Evolutionary conservation across 2,113 vertebrate species (phyloP).

Genomic region (Rhea americana): DNA sequence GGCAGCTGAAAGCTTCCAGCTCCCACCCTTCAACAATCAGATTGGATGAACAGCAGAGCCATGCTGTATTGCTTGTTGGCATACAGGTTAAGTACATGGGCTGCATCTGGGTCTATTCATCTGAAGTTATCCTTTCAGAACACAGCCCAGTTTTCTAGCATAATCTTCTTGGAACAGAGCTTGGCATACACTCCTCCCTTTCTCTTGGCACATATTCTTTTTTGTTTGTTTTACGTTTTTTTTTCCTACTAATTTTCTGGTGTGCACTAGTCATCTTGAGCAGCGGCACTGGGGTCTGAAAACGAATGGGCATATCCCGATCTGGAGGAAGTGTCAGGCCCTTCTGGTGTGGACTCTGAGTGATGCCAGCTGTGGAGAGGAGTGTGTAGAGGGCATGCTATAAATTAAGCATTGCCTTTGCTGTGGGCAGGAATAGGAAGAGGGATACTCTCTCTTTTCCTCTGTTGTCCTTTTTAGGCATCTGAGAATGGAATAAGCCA

Average conservation of each 20-base stretch:
- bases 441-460: neutral
- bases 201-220: constrained; percentile 14
- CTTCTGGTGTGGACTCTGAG: constrained; percentile 31
- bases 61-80: constrained; percentile 48
- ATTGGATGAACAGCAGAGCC: constrained; percentile 53
- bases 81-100: constrained; percentile 54
- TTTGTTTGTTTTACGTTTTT: neutral
- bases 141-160: constrained; percentile 29
- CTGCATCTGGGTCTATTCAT: constrained; percentile 33
- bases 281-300: neutral
- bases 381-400: neutral
- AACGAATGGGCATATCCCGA: constrained; percentile 29
- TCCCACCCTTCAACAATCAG: constrained; percentile 38
- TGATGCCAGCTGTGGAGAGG: neutral
- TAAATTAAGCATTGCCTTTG: constrained; percentile 11
- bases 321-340: constrained; percentile 12
- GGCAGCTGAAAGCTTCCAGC: constrained; percentile 31
- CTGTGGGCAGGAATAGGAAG: neutral
- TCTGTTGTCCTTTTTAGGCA: neutral
- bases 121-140: constrained; percentile 48
- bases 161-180: constrained; percentile 31
- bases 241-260: neutral
- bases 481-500: neutral
- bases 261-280: constrained; percentile 8
- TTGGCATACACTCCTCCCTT: neutral